Evolutionary conservation across 2,888 invertebrate genomes (phyloP).

Genomic region (Eilema griseolum): DNA sequence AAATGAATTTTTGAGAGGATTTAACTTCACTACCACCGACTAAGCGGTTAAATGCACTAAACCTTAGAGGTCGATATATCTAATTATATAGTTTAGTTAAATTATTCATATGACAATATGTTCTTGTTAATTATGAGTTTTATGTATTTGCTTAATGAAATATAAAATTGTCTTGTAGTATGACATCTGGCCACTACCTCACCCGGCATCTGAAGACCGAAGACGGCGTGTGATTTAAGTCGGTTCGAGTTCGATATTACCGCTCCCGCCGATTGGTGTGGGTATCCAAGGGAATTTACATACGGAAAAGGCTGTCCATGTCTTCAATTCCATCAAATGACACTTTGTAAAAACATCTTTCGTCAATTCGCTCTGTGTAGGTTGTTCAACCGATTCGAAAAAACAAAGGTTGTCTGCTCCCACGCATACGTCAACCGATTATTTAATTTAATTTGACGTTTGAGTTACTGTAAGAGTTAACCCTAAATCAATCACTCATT

Average conservation of each 20-base stretch:
- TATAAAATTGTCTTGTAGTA: background rate
- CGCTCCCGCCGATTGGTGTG: no score
- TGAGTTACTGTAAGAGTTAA: constrained; percentile 20
- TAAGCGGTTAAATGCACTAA: background rate
- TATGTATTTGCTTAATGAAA: background rate
- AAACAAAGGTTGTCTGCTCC: constrained; percentile 14
- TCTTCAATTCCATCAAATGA: background rate
- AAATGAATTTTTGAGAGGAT: no score
- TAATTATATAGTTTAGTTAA: no score
- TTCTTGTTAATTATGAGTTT: background rate
- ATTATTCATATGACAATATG: no score
- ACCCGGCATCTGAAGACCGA: no score
- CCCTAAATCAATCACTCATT: constrained; percentile 29
- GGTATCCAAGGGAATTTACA: no score
- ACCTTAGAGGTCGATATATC: no score
- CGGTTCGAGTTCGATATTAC: no score
- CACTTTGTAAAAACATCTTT: constrained; percentile 1
- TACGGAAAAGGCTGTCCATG: background rate
- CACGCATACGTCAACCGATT: constrained; percentile 26
- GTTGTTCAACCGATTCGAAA: background rate
- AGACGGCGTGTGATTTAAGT: no score
- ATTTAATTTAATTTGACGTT: constrained; percentile 22
- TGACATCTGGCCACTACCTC: background rate
- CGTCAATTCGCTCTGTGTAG: background rate
- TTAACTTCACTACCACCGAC: background rate